Conservation (phyloP, 2,888 invertebrate genomes). For the Anthrax anthrax region DNA sequence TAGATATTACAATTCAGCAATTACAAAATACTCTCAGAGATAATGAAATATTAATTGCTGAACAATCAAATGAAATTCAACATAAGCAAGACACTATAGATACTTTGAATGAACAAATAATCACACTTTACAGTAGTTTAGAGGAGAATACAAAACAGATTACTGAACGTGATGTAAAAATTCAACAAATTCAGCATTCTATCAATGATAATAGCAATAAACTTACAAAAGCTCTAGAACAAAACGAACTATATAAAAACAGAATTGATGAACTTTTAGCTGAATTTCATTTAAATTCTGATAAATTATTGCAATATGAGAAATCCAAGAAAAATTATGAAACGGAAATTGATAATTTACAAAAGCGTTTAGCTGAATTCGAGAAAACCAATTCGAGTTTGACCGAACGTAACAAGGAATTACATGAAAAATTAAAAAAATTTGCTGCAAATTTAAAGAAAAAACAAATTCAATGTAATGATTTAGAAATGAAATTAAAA, state of each 20-base stretch:
- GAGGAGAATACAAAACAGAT: conserved; percentile 38
- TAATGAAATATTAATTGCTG: conserved; percentile 21
- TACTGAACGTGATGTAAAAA: conserved; percentile 37
- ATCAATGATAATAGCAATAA: conserved; percentile 34
- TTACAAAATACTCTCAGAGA: conserved; percentile 26
- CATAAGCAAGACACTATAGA: conserved; percentile 45
- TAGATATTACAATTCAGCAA: conserved; percentile 20
- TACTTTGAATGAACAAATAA: conserved; percentile 41
- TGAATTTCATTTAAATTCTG: conserved; percentile 15
- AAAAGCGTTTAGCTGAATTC: conserved; percentile 28
- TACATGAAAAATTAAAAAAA: conserved; percentile 64
- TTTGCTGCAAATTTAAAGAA: conserved; percentile 63
- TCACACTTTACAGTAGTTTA: conserved; percentile 42
- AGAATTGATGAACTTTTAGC: conserved; percentile 17
- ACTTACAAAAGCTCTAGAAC: conserved; percentile 34
- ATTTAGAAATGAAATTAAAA: conserved; percentile 42
- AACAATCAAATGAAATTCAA: conserved; percentile 33
- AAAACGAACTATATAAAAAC: conserved; percentile 23
- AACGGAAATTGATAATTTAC: conserved; percentile 28
- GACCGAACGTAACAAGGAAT: conserved; percentile 50
- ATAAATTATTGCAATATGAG: conserved; percentile 9
- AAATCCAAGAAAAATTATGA: conserved; percentile 17
- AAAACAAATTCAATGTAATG: conserved; percentile 47
- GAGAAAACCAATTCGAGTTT: conserved; percentile 32
- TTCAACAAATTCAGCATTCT: conserved; percentile 35